Base-by-base conservation (phyloP, 2,797 vertebrate species). In the Gallirallus australis region DNA sequence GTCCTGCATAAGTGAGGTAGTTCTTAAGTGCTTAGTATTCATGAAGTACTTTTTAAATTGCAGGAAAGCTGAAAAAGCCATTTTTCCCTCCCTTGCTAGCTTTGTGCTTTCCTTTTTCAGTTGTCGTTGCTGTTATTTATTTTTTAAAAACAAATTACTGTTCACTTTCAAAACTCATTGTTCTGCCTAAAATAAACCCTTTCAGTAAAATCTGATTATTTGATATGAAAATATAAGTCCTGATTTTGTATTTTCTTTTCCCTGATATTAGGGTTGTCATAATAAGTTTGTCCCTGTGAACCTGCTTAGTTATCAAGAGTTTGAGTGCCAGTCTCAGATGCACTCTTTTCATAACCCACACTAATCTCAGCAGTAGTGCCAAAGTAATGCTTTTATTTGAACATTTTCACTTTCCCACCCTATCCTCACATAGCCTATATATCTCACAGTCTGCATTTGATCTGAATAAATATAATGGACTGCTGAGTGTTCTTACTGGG, bases 401-500 rank as follows among this genome's bases (percentile, higher is more conserved):
- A 79, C 60, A 57, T 86, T 94, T 91, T 91, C 42, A 20, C 80
- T 94, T 95, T 96, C 94, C 91, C 87, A 95, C 87, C 88, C 94
- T 94, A 52, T 93, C 39, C 12, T 88, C 57, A 70, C 70, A 82
- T 15, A 76, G 39, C n/a, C 80, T 66, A 30, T 94, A 54, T 93
- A 94, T 86, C 70, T 91, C 87, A 73, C 18, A 91, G 61, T 47
- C 96, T 93, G 66, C 82, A 89, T 86, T 91, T 94, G 94, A 91
- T 91, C 91, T 96, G 80, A 86, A 86, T 61, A 97, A 96, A 94
- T 93, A 91, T 37, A 95, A 91, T 61, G 90, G 48, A 91, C 91
- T 94, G 96, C 94, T 96, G 93, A 95, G 96, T 52, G 66, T 66
- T 94, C 95, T 94, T 69, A 96, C 95, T 94, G 93, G 21, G 96